Conservation (phyloP, 2,888 invertebrate species). For the Phyllotreta striolata region DNA sequence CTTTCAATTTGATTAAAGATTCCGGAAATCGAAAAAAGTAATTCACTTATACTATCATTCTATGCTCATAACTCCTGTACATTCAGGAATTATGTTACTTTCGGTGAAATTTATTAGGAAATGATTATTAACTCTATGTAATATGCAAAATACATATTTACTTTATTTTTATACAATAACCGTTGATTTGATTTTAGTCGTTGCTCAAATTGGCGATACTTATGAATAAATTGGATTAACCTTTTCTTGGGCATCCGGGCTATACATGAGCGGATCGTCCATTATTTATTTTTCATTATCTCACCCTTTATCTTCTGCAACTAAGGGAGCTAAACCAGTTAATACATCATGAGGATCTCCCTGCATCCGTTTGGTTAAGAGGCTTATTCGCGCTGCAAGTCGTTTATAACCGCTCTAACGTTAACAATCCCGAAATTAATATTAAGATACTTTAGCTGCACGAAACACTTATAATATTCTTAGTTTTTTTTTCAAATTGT, state of each 20-base stretch:
- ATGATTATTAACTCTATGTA: neutral
- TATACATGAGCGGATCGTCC: conserved; percentile 4
- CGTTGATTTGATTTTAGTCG: too few relatives aligned
- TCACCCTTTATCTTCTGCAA: conserved; percentile 15
- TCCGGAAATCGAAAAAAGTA: conserved; percentile 14
- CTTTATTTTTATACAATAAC: too few relatives aligned
- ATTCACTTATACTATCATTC: conserved; percentile 10
- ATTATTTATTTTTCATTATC: conserved; percentile 22
- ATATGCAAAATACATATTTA: too few relatives aligned
- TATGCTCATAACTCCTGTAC: conserved; percentile 3
- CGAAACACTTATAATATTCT: too few relatives aligned
- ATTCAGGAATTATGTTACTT: conserved; percentile 11
- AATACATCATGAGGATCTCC: conserved; percentile 18
- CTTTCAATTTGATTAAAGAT: conserved; percentile 19
- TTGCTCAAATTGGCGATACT: too few relatives aligned
- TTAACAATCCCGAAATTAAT: neutral
- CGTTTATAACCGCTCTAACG: conserved; percentile 7
- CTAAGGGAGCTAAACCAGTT: conserved; percentile 15
- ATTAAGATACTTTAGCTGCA: too few relatives aligned
- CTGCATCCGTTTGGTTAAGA: conserved; percentile 16
- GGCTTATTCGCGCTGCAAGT: conserved; percentile 10
- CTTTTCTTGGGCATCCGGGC: too few relatives aligned
- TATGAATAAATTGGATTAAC: too few relatives aligned
- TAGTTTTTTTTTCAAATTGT: too few relatives aligned
- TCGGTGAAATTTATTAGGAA: neutral